Conservation (phyloP, 2,797 vertebrate species). For the Labroides dimidiatus region DNA sequence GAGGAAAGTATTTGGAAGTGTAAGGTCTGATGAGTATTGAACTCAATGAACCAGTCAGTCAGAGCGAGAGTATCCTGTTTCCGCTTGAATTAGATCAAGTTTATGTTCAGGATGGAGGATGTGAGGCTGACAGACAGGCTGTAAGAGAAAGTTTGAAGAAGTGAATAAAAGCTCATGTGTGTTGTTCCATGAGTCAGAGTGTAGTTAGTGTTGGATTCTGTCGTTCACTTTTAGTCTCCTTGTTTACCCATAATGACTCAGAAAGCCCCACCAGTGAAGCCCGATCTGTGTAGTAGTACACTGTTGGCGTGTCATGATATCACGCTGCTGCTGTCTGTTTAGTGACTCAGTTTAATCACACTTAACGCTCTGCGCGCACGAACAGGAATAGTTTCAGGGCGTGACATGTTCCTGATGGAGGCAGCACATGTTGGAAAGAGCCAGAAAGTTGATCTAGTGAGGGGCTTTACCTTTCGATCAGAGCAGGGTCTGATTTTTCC, state of each 20-base stretch:
- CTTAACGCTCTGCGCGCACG: not conserved
- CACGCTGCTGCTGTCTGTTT: not conserved
- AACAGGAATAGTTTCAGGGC: conserved; percentile 32
- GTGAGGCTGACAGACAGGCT: not conserved
- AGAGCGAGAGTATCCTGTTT: not conserved
- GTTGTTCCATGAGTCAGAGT: conserved; percentile 13
- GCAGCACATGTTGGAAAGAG: conserved; percentile 17
- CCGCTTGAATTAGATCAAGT: not conserved
- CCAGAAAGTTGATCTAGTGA: not conserved
- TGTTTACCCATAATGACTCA: conserved; percentile 25
- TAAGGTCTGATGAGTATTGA: too few species aligned
- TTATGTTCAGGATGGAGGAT: not conserved
- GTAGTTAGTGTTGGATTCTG: conserved; percentile 6
- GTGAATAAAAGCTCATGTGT: not conserved
- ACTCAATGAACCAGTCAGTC: too few species aligned
- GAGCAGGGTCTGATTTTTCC: not conserved
- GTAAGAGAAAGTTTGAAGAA: not conserved
- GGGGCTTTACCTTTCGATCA: conserved; percentile 5
- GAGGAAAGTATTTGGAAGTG: too few species aligned
- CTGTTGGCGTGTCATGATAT: conserved; percentile 1
- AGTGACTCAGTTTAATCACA: conserved; percentile 38
- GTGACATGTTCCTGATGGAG: conserved; percentile 17
- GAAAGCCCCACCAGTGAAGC: conserved; percentile 19
- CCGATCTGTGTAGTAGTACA: conserved; percentile 10
- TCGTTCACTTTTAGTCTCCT: conserved; percentile 19